phyloP scores from a whole-genome alignment of 2,113 vertebrate genomes.

The Parus major region DNA sequence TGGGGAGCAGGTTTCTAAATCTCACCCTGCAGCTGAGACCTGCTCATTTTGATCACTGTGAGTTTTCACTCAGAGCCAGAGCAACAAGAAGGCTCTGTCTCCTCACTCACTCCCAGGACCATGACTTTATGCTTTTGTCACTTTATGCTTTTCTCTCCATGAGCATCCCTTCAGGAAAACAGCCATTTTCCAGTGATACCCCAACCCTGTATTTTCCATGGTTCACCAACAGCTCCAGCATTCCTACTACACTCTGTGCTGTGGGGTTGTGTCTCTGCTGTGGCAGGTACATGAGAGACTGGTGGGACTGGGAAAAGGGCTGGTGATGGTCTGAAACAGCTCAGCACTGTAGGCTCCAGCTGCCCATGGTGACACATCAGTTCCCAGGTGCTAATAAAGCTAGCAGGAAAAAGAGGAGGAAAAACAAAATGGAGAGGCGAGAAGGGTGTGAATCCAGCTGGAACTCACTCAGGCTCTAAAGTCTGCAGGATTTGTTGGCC shows the following conservation, averaged over 20 bases:
- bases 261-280: background rate
- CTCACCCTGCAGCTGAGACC: background rate
- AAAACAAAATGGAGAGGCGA: background rate
- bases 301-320: background rate
- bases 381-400: background rate
- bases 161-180: background rate
- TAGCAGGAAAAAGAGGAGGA: background rate
- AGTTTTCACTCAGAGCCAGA: background rate
- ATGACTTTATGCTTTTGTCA: background rate
- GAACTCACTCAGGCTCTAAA: background rate
- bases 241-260: accelerated
- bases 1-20: background rate
- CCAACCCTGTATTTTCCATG: background rate
- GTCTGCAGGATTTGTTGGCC: background rate
- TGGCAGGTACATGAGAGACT: accelerated
- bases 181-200: background rate
- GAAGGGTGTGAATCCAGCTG: background rate
- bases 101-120: background rate
- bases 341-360: background rate
- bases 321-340: background rate
- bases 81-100: background rate
- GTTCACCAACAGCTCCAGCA: background rate
- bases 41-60: background rate
- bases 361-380: accelerated
- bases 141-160: background rate